Percentiles rank a stretch among this genome's conserved stretches.
phyloP scores from a whole-genome alignment of 1,140 invertebrate species.

The Sweltsa coloradensis region DNA sequence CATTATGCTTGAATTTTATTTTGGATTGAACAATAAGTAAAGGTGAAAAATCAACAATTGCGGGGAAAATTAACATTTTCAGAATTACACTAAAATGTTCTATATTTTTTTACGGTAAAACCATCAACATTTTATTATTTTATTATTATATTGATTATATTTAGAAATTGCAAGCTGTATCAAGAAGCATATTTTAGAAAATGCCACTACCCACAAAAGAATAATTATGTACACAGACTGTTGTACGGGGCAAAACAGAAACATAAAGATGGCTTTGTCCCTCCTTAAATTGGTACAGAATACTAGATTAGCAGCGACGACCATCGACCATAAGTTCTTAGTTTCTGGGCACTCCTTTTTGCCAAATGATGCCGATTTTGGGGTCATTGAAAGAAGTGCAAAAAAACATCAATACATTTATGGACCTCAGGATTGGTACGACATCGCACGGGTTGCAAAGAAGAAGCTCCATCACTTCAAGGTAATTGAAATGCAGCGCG shows the following conservation, averaged over 20 bases:
- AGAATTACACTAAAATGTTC: too few species aligned
- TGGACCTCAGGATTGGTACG: neutral
- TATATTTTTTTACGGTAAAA: too few species aligned
- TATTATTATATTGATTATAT: too few species aligned
- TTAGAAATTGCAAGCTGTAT: conserved; percentile 19
- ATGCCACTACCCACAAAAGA: conserved; percentile 18
- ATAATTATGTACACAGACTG: conserved; percentile 21
- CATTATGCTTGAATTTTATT: too few species aligned
- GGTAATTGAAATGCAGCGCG: conserved; percentile 4
- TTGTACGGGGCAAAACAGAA: conserved; percentile 23
- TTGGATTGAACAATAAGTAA: too few species aligned
- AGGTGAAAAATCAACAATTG: too few species aligned
- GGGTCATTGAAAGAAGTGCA: conserved; percentile 12
- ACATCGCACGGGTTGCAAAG: conserved; percentile 4
- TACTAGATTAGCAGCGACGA: conserved; percentile 12
- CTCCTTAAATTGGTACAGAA: conserved; percentile 22
- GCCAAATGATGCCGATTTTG: conserved; percentile 20
- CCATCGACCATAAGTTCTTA: conserved; percentile 23
- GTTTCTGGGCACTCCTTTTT: conserved; percentile 21
- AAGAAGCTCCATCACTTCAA: conserved; percentile 5
- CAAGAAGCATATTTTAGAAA: conserved; percentile 19
- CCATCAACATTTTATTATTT: too few species aligned
- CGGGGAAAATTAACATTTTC: too few species aligned
- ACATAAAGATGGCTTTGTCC: conserved; percentile 20
- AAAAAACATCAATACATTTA: neutral